A percentile compares a stretch with the other conserved stretches of the same genome.
These are phyloP conservation scores for Danaus melanippus DNA, from an alignment of 1,140 invertebrate species.

Conservation along the genomic window DNA sequence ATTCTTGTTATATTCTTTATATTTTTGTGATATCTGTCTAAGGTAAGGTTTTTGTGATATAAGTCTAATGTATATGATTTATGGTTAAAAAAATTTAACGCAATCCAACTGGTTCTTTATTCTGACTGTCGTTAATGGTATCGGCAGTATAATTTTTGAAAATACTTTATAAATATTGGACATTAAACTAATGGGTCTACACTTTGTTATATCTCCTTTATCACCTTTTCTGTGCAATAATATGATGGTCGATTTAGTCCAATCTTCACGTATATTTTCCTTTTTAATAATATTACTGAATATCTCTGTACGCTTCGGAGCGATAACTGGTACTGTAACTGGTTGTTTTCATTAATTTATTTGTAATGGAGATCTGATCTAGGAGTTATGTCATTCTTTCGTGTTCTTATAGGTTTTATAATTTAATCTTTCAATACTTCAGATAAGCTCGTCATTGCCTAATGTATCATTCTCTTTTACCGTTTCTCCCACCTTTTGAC, in stretches of 20 bases:
- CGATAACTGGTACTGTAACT: too few relatives aligned
- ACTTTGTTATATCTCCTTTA: too few relatives aligned
- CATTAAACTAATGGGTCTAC: conserved; percentile 16
- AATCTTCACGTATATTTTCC: conserved; percentile 9
- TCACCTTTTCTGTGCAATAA: conserved; percentile 17
- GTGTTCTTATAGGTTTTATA: conserved; percentile 17
- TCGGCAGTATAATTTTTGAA: conserved; percentile 14
- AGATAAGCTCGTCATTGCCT: conserved; percentile 8
- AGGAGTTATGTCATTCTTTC: conserved; percentile 14
- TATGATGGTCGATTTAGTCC: conserved; percentile 13
- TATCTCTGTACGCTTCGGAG: conserved; percentile 7
- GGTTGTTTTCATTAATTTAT: too few relatives aligned
- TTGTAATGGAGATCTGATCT: conserved; percentile 17
- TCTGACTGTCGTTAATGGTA: too few relatives aligned
- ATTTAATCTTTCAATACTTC: conserved; percentile 18
- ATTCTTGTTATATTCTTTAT: too few relatives aligned
- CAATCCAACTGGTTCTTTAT: too few relatives aligned
- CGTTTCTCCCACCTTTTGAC: background rate
- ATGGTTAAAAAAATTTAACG: too few relatives aligned
- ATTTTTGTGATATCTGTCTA: too few relatives aligned
- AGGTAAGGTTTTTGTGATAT: too few relatives aligned
- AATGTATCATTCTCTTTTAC: conserved; percentile 1
- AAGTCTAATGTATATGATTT: too few relatives aligned
- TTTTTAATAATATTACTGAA: conserved; percentile 13
- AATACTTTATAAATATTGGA: conserved; percentile 18